Conservation (phyloP, 2,113 vertebrate species). For the Polyodon spathula region DNA sequence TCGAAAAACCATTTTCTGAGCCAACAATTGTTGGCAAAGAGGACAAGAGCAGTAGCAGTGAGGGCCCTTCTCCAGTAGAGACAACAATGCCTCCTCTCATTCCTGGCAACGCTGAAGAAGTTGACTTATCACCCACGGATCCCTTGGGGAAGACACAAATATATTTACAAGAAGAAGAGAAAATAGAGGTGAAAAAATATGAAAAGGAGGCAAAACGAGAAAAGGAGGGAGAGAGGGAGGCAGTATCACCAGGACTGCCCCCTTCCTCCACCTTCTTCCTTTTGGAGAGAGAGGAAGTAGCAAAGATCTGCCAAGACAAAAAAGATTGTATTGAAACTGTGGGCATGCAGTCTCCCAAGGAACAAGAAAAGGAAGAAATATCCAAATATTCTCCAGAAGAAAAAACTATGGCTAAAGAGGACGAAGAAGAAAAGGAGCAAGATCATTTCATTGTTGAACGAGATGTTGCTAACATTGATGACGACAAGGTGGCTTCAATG, state of each 20-base stretch:
- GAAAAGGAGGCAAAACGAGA: constrained; percentile 51
- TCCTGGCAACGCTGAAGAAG: constrained; percentile 19
- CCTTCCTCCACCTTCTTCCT: constrained; percentile 41
- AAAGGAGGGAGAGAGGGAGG: constrained; percentile 53
- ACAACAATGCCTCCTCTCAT: constrained; percentile 9
- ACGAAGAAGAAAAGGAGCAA: constrained; percentile 30
- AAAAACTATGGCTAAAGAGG: constrained; percentile 43
- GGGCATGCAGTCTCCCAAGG: constrained; percentile 23
- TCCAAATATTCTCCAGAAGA: constrained; percentile 61
- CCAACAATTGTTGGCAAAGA: constrained; percentile 30
- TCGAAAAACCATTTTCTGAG: constrained; percentile 32
- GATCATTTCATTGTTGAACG: constrained; percentile 26
- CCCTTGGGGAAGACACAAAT: neutral
- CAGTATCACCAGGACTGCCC: constrained; percentile 48
- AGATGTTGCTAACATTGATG: constrained; percentile 33
- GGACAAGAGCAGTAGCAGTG: constrained; percentile 29
- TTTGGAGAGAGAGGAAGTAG: constrained; percentile 36
- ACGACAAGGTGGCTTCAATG: constrained; percentile 44
- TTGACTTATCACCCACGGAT: constrained; percentile 12
- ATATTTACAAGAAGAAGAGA: constrained; percentile 32
- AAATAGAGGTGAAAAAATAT: too few species aligned
- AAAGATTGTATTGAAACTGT: constrained; percentile 20
- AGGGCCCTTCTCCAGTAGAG: constrained; percentile 30
- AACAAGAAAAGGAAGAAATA: constrained; percentile 31
- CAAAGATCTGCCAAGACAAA: constrained; percentile 17